Evolutionary conservation across 2,888 invertebrate genomes (phyloP).

Genomic region (Drosophila borborema): DNA sequence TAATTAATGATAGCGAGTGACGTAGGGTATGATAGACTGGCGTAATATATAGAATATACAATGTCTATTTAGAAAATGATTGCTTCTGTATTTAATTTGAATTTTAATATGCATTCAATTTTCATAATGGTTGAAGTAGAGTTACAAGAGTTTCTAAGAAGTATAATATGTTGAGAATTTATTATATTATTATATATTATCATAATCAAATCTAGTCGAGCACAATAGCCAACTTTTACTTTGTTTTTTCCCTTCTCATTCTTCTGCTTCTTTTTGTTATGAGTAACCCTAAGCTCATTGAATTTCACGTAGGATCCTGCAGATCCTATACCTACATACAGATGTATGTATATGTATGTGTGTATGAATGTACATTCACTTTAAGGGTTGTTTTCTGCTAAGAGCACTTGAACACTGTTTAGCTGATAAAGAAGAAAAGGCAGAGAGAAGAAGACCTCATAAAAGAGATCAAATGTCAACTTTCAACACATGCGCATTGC

Average conservation of each 20-base stretch:
- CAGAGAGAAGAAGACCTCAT: slow-evolving; percentile 59
- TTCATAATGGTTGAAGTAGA: too few species aligned
- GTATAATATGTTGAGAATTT: not conserved
- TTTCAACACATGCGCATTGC: slow-evolving; percentile 57
- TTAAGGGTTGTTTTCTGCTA: slow-evolving; percentile 40
- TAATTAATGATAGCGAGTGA: not conserved
- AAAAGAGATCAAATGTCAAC: slow-evolving; percentile 78
- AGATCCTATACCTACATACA: not conserved
- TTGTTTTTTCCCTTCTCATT: not conserved
- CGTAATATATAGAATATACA: too few species aligned
- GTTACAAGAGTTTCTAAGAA: not conserved
- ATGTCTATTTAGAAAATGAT: too few species aligned
- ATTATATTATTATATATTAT: not conserved
- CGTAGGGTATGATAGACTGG: not conserved
- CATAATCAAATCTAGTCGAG: not conserved
- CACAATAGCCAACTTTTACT: not conserved
- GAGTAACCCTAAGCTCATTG: slow-evolving; percentile 22
- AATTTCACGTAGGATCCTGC: slow-evolving; percentile 24
- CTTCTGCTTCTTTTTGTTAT: not conserved
- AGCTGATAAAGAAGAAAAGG: slow-evolving; percentile 36
- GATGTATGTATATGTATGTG: not conserved
- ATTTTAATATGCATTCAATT: too few species aligned
- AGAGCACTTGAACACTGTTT: slow-evolving; percentile 50
- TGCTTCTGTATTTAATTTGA: too few species aligned
- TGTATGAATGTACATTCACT: not conserved